A percentile compares a stretch with the other conserved stretches of the same genome.
phyloP scores from a whole-genome alignment of 2,113 vertebrate species.

The Piprites chloris region DNA sequence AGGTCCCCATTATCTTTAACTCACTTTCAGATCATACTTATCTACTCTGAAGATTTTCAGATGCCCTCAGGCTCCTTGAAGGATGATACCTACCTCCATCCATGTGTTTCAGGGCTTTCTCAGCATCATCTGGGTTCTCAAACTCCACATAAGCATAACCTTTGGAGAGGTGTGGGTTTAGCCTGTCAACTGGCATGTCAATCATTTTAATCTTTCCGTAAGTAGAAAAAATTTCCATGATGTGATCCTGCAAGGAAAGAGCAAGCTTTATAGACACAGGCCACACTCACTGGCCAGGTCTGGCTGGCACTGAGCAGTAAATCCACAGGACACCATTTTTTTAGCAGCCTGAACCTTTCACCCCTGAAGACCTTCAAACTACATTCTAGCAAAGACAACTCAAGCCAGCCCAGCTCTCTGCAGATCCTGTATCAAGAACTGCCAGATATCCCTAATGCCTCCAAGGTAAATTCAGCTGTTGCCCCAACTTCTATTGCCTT shows the following conservation, averaged over 20 bases:
- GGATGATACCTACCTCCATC: conserved; percentile 83
- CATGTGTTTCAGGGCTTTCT: conserved; percentile 97
- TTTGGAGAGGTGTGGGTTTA: conserved; percentile 90
- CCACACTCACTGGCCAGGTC: not conserved
- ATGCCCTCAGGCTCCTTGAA: not conserved
- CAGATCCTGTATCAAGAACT: not conserved
- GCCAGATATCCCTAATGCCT: not conserved
- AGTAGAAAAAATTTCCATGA: conserved; percentile 95
- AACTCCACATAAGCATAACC: conserved; percentile 96
- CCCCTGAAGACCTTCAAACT: not conserved
- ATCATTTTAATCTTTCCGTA: conserved; percentile 98
- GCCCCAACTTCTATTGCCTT: not conserved
- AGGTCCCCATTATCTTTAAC: not conserved
- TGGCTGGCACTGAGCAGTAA: not conserved
- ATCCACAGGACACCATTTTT: not conserved
- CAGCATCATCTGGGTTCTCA: conserved; percentile 88
- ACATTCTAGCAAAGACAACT: not conserved
- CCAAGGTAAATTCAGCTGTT: not conserved
- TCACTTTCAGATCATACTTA: not conserved
- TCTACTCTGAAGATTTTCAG: not conserved
- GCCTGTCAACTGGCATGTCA: conserved; percentile 91
- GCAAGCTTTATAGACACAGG: not conserved
- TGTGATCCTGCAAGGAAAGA: conserved; percentile 83
- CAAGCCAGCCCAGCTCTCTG: not conserved
- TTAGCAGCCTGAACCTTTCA: not conserved